Evolutionary conservation across 2,113 vertebrate species (phyloP), one percentile per base, ranked within the genome.

Genomic region (Sciurus niger): DNA sequence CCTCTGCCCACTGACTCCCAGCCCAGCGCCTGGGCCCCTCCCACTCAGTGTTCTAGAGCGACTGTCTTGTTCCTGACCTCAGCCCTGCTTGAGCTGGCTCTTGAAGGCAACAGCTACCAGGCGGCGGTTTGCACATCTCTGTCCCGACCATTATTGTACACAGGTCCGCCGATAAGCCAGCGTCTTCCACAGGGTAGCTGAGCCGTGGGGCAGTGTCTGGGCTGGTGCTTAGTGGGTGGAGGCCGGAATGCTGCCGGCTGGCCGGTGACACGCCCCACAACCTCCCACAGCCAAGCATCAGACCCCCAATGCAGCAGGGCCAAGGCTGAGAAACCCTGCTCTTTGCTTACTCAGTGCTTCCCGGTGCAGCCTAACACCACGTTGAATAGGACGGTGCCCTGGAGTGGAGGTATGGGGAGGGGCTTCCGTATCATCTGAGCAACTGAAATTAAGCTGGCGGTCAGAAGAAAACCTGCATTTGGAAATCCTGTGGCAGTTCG

Each of bases 81-180:
- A 55, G 48, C 32, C 34, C 67, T 28, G 55, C 67, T 30, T 70
- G 30, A 65, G 25, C 55, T 85, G 28, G 17, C 4, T 9, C 12
- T 18, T 2, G 9, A n/a, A 25, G 53, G 76, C 37, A 37, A 1
- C 13, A 4, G 51, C 6, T 18, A 0, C 30, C 0, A 28, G 58
- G 1, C 2, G 30, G 9, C 4, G 6, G 13, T 8, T 63, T 12
- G 3, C 17, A 10, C 4, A 2, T 6, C 7, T 17, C 48, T 16
- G 5, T 63, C 24, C 9, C 0, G n/a, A 32, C 28, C 1, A 0
- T 2, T 1, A 9, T 5, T 24, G 77, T 14, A 4, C 55, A 8
- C 40, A 40, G 40, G 40, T 40, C 40, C 40, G 4, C 40, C 4
- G 40, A 40, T 40, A 40, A 40, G 40, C 40, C 40, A 3, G 40